phyloP scores from a whole-genome alignment of 1,140 invertebrate genomes.

The Drosophila bocki region DNA sequence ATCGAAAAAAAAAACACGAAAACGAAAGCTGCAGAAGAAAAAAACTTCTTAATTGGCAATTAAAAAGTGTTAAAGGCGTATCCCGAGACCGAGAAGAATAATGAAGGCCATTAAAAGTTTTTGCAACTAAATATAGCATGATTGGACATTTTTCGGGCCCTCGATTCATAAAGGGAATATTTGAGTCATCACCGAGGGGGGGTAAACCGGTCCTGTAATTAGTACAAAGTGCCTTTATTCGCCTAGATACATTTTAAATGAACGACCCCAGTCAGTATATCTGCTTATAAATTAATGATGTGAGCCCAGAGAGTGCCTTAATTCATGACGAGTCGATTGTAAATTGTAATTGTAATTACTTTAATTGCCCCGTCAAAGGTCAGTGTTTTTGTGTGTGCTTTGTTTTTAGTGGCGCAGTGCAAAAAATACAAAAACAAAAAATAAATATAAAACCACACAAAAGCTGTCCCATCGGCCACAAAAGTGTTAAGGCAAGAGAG shows the following conservation, averaged over 20 bases:
- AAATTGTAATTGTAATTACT: slow-evolving; percentile 75
- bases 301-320: slow-evolving; percentile 46
- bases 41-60: slow-evolving; percentile 79
- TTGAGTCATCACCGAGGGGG: slow-evolving; percentile 1
- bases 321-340: slow-evolving; percentile 54
- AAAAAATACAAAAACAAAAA: neutral
- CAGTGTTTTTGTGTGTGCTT: slow-evolving; percentile 26
- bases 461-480: slow-evolving; percentile 25
- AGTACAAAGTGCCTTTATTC: slow-evolving; percentile 51
- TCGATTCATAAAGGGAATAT: slow-evolving; percentile 28
- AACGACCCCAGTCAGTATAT: slow-evolving; percentile 15
- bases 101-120: slow-evolving; percentile 66
- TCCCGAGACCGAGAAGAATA: slow-evolving; percentile 5
- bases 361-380: slow-evolving; percentile 71
- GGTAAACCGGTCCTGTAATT: slow-evolving; percentile 34
- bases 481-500: slow-evolving; percentile 40
- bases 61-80: slow-evolving; percentile 67
- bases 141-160: neutral
- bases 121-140: slow-evolving; percentile 21
- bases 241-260: slow-evolving; percentile 57
- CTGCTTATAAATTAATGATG: slow-evolving; percentile 67
- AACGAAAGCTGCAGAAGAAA: slow-evolving; percentile 15
- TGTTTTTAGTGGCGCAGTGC: slow-evolving; percentile 20
- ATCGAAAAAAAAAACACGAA: slow-evolving; percentile 24
- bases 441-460: slow-evolving; percentile 16